Evolutionary conservation across 2,113 vertebrate species (phyloP).

Genomic region (Cettia cetti): DNA sequence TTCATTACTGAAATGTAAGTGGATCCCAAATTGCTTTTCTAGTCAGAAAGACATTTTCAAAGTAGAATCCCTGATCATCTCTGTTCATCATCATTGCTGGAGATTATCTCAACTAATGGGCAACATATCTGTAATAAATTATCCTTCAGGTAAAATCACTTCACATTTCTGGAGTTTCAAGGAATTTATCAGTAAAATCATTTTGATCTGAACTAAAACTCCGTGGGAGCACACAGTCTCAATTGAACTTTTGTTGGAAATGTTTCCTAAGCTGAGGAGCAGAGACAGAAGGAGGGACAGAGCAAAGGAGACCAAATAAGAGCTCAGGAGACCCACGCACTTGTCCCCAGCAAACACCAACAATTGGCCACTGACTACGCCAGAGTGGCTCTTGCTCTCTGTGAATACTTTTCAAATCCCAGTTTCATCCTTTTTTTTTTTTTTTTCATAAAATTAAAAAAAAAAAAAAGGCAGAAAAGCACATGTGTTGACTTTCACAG

Average conservation of each 20-base stretch:
- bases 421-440: background rate
- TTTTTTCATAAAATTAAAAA: no score
- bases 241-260: background rate
- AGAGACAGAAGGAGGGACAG: background rate
- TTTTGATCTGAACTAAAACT: background rate
- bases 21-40: background rate
- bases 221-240: background rate
- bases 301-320: background rate
- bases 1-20: background rate
- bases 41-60: background rate
- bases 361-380: background rate
- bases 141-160: conserved; percentile 22
- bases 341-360: background rate
- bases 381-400: background rate
- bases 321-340: background rate
- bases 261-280: background rate
- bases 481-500: background rate
- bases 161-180: background rate
- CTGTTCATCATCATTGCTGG: conserved; percentile 3
- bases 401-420: background rate
- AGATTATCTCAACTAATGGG: conserved; percentile 37
- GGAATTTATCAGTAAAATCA: background rate
- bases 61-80: background rate
- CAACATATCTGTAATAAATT: conserved; percentile 22
- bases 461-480: background rate